Evolutionary conservation across 2,888 invertebrate species (phyloP).

Genomic region (Listrodromus nycthemerus): DNA sequence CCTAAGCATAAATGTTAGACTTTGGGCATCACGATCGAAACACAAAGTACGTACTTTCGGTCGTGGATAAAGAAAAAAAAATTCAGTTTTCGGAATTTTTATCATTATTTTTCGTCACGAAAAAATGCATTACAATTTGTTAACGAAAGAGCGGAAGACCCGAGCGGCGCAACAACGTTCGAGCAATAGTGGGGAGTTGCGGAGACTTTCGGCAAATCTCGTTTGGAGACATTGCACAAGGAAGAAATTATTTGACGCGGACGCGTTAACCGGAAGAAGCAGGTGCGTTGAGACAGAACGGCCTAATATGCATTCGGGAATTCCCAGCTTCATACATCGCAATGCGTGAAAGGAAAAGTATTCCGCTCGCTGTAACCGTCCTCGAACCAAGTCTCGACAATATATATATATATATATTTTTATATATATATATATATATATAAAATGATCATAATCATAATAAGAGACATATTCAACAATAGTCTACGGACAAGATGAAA

Average conservation of each 20-base stretch:
- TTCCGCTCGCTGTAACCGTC: slow-evolving; percentile 38
- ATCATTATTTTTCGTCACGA: background rate
- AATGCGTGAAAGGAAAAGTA: slow-evolving; percentile 61
- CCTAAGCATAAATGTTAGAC: no score
- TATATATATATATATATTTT: no score
- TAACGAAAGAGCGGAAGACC: background rate
- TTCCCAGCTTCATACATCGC: slow-evolving; percentile 52
- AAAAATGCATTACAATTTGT: background rate
- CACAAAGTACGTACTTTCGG: no score
- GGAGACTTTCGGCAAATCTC: slow-evolving; percentile 67
- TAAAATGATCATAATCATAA: slow-evolving; percentile 25
- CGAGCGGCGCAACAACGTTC: background rate
- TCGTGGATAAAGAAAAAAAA: no score
- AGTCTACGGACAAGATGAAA: background rate
- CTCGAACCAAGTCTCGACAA: slow-evolving; percentile 22
- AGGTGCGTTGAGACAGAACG: slow-evolving; percentile 67
- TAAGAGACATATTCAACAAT: background rate
- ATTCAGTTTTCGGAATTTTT: background rate
- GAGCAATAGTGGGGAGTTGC: slow-evolving; percentile 55
- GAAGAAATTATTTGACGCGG: slow-evolving; percentile 66
- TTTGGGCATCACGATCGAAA: no score
- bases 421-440: no score
- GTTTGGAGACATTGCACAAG: slow-evolving; percentile 61
- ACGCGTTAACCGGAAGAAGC: slow-evolving; percentile 58
- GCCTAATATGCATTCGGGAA: slow-evolving; percentile 64